Percentiles rank a stretch among this genome's conserved stretches.
Evolutionary conservation across 2,113 vertebrate species (phyloP).

Genomic region (Mugil cephalus): DNA sequence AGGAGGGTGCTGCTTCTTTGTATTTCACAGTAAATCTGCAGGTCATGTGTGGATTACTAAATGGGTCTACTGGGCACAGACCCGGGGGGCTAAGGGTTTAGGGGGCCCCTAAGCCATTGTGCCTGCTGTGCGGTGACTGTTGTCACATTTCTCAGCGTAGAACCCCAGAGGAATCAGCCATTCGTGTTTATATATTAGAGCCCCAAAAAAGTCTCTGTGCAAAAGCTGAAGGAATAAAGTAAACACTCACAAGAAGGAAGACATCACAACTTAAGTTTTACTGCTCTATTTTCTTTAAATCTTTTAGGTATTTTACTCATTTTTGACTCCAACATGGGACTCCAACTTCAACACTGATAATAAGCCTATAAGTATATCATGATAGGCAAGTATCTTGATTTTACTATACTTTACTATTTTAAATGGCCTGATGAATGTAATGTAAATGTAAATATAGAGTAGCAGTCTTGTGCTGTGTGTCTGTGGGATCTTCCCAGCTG

Average conservation of each 20-base stretch:
- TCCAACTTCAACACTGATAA: too few species aligned
- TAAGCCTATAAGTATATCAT: too few species aligned
- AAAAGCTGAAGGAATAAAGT: background rate
- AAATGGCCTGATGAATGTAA: too few species aligned
- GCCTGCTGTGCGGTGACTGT: constrained; percentile 3
- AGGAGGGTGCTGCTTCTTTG: background rate
- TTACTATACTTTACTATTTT: too few species aligned
- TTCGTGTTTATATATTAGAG: constrained; percentile 1
- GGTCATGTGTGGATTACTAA: background rate
- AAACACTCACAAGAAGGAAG: background rate
- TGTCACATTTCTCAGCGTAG: constrained; percentile 14
- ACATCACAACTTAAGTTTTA: background rate
- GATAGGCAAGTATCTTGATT: too few species aligned
- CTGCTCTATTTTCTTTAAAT: too few species aligned
- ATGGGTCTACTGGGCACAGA: background rate
- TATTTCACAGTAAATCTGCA: constrained; percentile 17
- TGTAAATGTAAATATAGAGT: too few species aligned
- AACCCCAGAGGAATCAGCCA: background rate
- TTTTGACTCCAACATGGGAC: too few species aligned
- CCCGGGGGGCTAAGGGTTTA: background rate
- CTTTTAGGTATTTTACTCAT: too few species aligned
- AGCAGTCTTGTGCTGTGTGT: too few species aligned
- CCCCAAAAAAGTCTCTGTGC: background rate
- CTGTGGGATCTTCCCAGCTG: too few species aligned
- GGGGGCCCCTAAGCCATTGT: background rate